phyloP scores from a whole-genome alignment of 2,888 invertebrate genomes.

The Drosophila eohydei region DNA sequence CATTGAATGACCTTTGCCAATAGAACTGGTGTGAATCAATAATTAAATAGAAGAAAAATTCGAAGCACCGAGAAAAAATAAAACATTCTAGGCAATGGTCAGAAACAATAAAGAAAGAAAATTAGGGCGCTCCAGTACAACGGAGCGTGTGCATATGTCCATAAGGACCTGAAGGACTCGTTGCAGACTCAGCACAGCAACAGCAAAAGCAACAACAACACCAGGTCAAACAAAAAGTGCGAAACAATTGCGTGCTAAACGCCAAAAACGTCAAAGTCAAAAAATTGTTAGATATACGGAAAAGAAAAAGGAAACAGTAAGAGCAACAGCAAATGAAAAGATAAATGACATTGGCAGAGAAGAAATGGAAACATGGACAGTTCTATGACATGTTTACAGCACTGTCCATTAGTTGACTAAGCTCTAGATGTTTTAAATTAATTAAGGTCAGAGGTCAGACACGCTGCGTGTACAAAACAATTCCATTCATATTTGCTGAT shows the following conservation, averaged over 20 bases:
- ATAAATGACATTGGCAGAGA: conserved; percentile 62
- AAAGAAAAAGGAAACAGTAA: conserved; percentile 16
- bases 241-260: conserved; percentile 80
- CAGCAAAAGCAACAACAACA: conserved; percentile 12
- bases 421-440: conserved; percentile 59
- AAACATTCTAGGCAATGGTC: conserved; percentile 56
- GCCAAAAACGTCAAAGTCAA: conserved; percentile 72
- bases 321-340: conserved; percentile 64
- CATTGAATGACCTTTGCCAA: conserved; percentile 74
- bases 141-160: conserved; percentile 57
- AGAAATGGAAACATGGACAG: conserved; percentile 33
- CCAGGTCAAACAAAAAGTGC: conserved; percentile 61
- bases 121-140: conserved; percentile 58
- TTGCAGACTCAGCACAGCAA: conserved; percentile 54
- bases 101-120: conserved; percentile 55
- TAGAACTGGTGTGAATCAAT: conserved; percentile 69
- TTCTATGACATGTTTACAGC: conserved; percentile 34
- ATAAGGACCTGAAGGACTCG: conserved; percentile 37
- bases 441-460: conserved; percentile 62
- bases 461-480: conserved; percentile 64
- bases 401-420: conserved; percentile 48
- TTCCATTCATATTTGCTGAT: conserved; percentile 58
- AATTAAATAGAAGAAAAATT: conserved; percentile 67
- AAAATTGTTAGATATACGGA: conserved; percentile 23
- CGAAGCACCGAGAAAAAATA: conserved; percentile 35